Evolutionary conservation across 2,113 vertebrate species (phyloP).

Genomic region (Microtus pennsylvanicus): DNA sequence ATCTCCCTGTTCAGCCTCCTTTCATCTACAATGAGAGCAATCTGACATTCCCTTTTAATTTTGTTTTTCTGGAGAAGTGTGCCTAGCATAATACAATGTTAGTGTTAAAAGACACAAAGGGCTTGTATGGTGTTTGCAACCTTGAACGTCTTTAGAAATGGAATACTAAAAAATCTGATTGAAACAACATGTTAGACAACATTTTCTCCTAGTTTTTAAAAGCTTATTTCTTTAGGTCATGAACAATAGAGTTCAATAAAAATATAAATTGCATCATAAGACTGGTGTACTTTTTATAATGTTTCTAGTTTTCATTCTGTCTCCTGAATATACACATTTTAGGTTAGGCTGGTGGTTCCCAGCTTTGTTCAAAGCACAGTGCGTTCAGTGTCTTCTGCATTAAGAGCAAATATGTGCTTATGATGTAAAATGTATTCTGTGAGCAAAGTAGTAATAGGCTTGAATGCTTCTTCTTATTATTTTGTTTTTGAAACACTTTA

Average conservation of each 20-base stretch:
- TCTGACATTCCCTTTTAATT: neutral
- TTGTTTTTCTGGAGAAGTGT: neutral
- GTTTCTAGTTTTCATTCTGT: neutral
- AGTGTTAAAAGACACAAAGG: neutral
- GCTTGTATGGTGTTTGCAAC: neutral
- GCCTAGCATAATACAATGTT: neutral
- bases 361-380: neutral
- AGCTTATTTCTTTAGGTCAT: neutral
- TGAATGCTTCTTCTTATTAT: neutral
- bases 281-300: neutral
- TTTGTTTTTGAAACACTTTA: neutral
- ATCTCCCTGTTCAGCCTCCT: neutral
- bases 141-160: constrained; percentile 45
- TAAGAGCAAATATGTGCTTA: neutral
- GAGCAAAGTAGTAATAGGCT: neutral
- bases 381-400: neutral
- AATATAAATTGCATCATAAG: neutral
- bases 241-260: neutral
- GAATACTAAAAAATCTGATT: neutral
- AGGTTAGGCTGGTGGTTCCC: neutral
- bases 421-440: neutral
- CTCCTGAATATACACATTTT: neutral
- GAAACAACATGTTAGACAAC: neutral
- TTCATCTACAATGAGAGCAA: neutral
- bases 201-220: constrained; percentile 7